These are phyloP conservation scores for Chaetodon trifascialis DNA, from an alignment of 2,113 vertebrate species.

Conservation along the genomic window DNA sequence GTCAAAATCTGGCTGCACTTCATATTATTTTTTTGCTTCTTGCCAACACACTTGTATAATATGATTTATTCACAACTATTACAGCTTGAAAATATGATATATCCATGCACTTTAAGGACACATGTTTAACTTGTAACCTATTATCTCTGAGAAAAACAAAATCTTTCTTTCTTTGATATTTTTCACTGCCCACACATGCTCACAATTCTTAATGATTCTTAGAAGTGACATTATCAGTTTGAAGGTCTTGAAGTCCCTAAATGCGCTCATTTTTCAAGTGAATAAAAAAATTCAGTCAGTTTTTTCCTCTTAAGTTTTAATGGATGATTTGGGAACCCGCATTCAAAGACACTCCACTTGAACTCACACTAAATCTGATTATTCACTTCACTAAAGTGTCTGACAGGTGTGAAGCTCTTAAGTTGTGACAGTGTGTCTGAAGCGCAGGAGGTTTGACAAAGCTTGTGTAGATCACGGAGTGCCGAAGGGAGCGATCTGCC, in stretches of 20 bases:
- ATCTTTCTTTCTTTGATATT: not conserved
- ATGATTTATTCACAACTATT: not conserved
- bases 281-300: slow-evolving; percentile 32
- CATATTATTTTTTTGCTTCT: not conserved
- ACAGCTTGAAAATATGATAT: not conserved
- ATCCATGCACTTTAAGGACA: not conserved
- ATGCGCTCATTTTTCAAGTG: slow-evolving; percentile 39
- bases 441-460: slow-evolving; percentile 29
- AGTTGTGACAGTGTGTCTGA: slow-evolving; percentile 35
- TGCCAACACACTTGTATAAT: not conserved
- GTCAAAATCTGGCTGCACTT: not conserved
- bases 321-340: slow-evolving; percentile 14
- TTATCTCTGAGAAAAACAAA: not conserved
- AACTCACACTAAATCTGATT: slow-evolving; percentile 29
- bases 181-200: not conserved
- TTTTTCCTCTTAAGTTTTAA: slow-evolving; percentile 36
- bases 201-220: slow-evolving; percentile 29
- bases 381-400: slow-evolving; percentile 29
- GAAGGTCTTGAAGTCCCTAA: slow-evolving; percentile 45
- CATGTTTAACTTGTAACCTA: not conserved
- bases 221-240: slow-evolving; percentile 19
- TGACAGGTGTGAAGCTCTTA: slow-evolving; percentile 27
- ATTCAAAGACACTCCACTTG: slow-evolving; percentile 25
- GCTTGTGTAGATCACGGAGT: slow-evolving; percentile 1
- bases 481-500: slow-evolving; percentile 22